Conservation (phyloP, 2,888 invertebrate genomes). For the Noctua fimbriata region DNA sequence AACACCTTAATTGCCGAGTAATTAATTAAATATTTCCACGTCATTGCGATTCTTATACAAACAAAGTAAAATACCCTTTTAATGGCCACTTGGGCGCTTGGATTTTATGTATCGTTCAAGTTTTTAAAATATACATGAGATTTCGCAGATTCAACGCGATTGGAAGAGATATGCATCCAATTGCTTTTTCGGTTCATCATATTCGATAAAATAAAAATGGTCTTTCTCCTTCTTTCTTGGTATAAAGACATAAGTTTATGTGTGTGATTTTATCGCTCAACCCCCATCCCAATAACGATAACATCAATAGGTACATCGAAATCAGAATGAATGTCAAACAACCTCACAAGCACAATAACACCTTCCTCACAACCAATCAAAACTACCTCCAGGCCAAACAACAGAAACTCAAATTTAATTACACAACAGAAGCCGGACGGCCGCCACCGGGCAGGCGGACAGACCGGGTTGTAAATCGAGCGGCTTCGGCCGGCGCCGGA, state of each 20-base stretch:
- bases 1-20: slow-evolving; percentile 65
- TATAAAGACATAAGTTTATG: not conserved
- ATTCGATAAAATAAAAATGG: not conserved
- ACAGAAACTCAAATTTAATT: slow-evolving; percentile 53
- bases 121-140: not conserved
- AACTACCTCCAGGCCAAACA: slow-evolving; percentile 34
- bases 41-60: slow-evolving; percentile 40
- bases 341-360: slow-evolving; percentile 9
- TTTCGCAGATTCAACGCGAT: not conserved
- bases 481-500: slow-evolving; percentile 3
- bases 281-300: not conserved
- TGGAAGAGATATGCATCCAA: not conserved
- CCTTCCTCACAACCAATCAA: slow-evolving; percentile 33
- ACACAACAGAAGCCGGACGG: slow-evolving; percentile 36
- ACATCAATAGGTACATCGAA: not conserved
- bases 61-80: slow-evolving; percentile 37
- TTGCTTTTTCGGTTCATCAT: slow-evolving; percentile 9
- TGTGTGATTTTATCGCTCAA: not conserved
- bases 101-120: slow-evolving; percentile 5
- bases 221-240: not conserved
- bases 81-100: slow-evolving; percentile 17
- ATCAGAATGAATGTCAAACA: not conserved
- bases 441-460: slow-evolving; percentile 3
- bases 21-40: slow-evolving; percentile 64
- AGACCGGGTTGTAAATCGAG: slow-evolving; percentile 48